Percentiles rank a stretch among this genome's conserved stretches.
These are phyloP conservation scores for Myzus persicae DNA, from an alignment of 1,140 invertebrate genomes.

Conservation along the genomic window DNA sequence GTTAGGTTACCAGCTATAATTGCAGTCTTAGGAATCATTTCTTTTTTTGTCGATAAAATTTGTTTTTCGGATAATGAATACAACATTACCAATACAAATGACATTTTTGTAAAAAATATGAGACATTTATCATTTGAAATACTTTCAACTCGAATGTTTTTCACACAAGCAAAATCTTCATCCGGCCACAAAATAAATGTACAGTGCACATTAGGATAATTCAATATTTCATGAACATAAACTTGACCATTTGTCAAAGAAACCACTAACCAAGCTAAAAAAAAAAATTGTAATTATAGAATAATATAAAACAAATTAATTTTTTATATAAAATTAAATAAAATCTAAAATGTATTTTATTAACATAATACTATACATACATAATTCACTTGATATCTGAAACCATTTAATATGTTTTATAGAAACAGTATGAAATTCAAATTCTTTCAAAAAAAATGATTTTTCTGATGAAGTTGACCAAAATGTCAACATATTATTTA, in stretches of 20 bases:
- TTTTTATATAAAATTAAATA: not conserved
- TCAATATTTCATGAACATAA: conserved; percentile 47
- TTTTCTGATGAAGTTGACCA: conserved; percentile 33
- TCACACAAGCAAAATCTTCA: conserved; percentile 35
- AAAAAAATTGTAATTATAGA: not conserved
- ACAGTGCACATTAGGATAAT: conserved; percentile 16
- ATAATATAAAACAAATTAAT: conserved; percentile 6
- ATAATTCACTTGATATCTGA: conserved; percentile 26
- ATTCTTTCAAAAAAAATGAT: not conserved
- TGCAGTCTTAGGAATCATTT: conserved; percentile 38
- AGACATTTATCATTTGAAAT: conserved; percentile 34
- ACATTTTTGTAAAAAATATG: conserved; percentile 55
- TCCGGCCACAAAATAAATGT: conserved; percentile 50
- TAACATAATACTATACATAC: not conserved
- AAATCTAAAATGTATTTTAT: not conserved
- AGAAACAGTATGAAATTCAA: conserved; percentile 23
- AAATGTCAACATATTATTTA: conserved; percentile 47
- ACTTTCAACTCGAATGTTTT: conserved; percentile 25
- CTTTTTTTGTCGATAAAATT: conserved; percentile 40
- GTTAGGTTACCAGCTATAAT: conserved; percentile 36
- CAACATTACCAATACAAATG: conserved; percentile 24
- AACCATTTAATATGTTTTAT: conserved; percentile 53
- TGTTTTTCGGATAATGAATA: conserved; percentile 44
- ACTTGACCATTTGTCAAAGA: conserved; percentile 55
- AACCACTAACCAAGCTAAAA: conserved; percentile 40